Evolutionary conservation across 2,888 invertebrate species (phyloP), one percentile per base, ranked within the genome.

Genomic region (Eupithecia centaureata): DNA sequence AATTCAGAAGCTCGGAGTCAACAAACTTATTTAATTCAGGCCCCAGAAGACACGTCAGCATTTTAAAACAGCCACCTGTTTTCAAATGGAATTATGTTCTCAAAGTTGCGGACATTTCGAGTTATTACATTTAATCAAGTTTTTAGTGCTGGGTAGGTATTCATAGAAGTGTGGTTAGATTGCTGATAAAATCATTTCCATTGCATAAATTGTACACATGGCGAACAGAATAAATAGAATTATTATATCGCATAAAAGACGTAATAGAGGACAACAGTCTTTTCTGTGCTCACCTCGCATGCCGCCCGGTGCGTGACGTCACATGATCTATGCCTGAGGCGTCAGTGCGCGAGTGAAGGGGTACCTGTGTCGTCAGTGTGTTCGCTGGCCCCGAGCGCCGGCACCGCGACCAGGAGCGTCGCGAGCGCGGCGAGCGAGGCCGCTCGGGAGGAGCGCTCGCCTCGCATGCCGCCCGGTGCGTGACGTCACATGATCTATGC

Each of bases 241-340:
- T 13, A 38, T 38, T 38, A 13, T n/a, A n/a, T n/a, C n/a, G n/a
- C n/a, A n/a, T n/a, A n/a, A n/a, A n/a, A n/a, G n/a, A n/a, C n/a
- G n/a, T n/a, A n/a, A n/a, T n/a, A n/a, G n/a, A n/a, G n/a, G n/a
- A n/a, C n/a, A n/a, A n/a, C n/a, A n/a, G n/a, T n/a, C n/a, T n/a
- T n/a, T n/a, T n/a, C n/a, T 85, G 86, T 87, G 88, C 88, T 86
- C 85, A 87, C 86, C 88, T 85, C 86, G 88, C 91, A 91, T 91
- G 84, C 63, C 69, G 62, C 52, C 68, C 52, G 65, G 13, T 63
- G 65, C 65, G 65, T 66, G 70, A 85, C 88, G 88, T 92, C 92
- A 92, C 91, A 92, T 92, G 79, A n/a, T n/a, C n/a, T n/a, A n/a
- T n/a, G n/a, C n/a, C n/a, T n/a, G n/a, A n/a, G n/a, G n/a, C n/a